A percentile compares a stretch with the other conserved stretches of the same genome.
phyloP scores from a whole-genome alignment of 2,797 vertebrate genomes.

The Sebastes minor region DNA sequence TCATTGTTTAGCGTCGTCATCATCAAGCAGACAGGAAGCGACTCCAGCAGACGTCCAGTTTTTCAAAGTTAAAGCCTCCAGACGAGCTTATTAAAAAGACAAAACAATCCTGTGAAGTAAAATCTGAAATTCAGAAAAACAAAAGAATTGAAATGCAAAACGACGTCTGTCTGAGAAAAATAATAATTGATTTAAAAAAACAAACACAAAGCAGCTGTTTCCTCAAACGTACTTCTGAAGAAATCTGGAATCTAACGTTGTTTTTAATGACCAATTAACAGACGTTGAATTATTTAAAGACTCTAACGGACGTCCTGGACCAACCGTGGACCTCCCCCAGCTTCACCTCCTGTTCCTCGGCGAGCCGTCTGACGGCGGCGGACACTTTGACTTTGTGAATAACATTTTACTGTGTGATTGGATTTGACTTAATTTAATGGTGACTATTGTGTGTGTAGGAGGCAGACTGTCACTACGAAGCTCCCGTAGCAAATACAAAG shows the following conservation, averaged over 20 bases:
- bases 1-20: background rate
- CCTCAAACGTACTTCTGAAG: no score
- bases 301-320: background rate
- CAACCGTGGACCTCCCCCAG: background rate
- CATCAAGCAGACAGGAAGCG: background rate
- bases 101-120: background rate
- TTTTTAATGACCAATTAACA: no score
- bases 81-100: background rate
- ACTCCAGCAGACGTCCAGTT: background rate
- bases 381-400: slow-evolving; percentile 41
- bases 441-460: slow-evolving; percentile 54
- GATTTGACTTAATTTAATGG: slow-evolving; percentile 57
- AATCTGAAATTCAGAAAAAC: no score
- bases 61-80: background rate
- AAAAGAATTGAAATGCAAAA: background rate
- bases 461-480: slow-evolving; percentile 2
- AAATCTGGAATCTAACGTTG: background rate
- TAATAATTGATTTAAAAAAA: background rate
- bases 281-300: background rate
- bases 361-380: background rate
- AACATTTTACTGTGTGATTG: slow-evolving; percentile 59
- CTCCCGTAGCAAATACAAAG: slow-evolving; percentile 14
- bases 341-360: background rate
- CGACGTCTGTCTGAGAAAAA: background rate
- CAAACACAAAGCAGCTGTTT: background rate